These are phyloP conservation scores for Drosophila anomalata DNA, from an alignment of 2,888 invertebrate species.

Conservation along the genomic window DNA sequence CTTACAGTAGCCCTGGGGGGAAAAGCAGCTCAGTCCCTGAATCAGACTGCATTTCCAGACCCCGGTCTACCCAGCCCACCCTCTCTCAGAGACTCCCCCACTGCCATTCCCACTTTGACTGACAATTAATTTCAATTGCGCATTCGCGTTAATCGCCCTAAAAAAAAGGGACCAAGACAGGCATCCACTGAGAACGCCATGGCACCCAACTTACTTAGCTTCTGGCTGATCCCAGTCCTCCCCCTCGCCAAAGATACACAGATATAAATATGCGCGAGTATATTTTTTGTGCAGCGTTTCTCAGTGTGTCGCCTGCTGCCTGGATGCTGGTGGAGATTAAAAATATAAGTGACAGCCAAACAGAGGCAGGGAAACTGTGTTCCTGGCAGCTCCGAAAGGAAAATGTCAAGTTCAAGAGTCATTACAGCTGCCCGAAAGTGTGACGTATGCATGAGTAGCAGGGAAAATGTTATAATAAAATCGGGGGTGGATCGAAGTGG, in stretches of 20 bases:
- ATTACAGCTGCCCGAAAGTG: slow-evolving; percentile 61
- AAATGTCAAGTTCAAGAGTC: slow-evolving; percentile 80
- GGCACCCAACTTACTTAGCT: slow-evolving; percentile 32
- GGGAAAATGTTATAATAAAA: slow-evolving; percentile 21
- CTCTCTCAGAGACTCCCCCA: neutral
- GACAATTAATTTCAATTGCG: slow-evolving; percentile 79
- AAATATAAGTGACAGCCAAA: slow-evolving; percentile 69
- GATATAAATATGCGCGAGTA: slow-evolving; percentile 12
- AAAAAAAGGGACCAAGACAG: slow-evolving; percentile 36
- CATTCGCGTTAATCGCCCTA: slow-evolving; percentile 75
- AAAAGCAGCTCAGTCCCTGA: slow-evolving; percentile 13
- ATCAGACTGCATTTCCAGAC: slow-evolving; percentile 16
- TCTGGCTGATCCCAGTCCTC: slow-evolving; percentile 10
- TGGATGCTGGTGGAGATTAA: slow-evolving; percentile 62
- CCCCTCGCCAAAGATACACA: slow-evolving; percentile 7
- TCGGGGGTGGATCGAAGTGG: slow-evolving; percentile 11
- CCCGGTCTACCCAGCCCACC: neutral
- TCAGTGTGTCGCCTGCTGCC: slow-evolving; percentile 57
- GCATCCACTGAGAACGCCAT: slow-evolving; percentile 14
- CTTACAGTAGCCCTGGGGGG: slow-evolving; percentile 17
- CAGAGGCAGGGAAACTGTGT: slow-evolving; percentile 19
- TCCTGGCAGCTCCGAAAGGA: slow-evolving; percentile 44
- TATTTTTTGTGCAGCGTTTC: slow-evolving; percentile 28
- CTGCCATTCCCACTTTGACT: slow-evolving; percentile 67
- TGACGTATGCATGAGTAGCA: slow-evolving; percentile 30